Conservation (phyloP, 1,140 invertebrate species). For the Drosophila pachea region DNA sequence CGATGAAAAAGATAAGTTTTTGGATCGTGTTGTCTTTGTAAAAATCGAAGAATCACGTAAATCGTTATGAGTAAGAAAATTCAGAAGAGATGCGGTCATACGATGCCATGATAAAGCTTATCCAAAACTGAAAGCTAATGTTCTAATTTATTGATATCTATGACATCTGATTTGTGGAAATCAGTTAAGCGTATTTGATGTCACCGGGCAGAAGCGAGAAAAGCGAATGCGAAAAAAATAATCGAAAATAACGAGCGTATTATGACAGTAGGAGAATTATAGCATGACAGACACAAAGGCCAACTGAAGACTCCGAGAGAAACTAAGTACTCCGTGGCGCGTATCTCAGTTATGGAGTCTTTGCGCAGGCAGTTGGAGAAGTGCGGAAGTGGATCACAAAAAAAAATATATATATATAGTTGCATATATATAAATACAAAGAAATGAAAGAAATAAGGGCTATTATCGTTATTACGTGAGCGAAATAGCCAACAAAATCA, state of each 20-base stretch:
- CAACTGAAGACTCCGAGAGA: slow-evolving; percentile 4
- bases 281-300: slow-evolving; percentile 16
- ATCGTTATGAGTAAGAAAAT: not conserved
- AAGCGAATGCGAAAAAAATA: slow-evolving; percentile 13
- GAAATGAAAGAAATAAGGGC: slow-evolving; percentile 50
- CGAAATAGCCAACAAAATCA: slow-evolving; percentile 48
- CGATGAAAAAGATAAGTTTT: not conserved
- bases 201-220: slow-evolving; percentile 15
- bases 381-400: slow-evolving; percentile 28
- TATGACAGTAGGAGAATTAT: slow-evolving; percentile 37
- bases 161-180: slow-evolving; percentile 45
- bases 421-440: slow-evolving; percentile 12
- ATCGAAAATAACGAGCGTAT: slow-evolving; percentile 20
- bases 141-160: slow-evolving; percentile 21
- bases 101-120: slow-evolving; percentile 10
- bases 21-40: slow-evolving; percentile 8
- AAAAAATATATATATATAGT: slow-evolving; percentile 1
- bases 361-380: not conserved
- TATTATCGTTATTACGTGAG: slow-evolving; percentile 56
- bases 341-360: slow-evolving; percentile 5
- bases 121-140: slow-evolving; percentile 9
- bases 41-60: slow-evolving; percentile 34
- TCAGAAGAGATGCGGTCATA: not conserved
- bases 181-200: slow-evolving; percentile 61
- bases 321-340: slow-evolving; percentile 22